Evolutionary conservation across 2,888 invertebrate species (phyloP), one percentile per base, ranked within the genome.

Genomic region (Brachyopa scutellaris): DNA sequence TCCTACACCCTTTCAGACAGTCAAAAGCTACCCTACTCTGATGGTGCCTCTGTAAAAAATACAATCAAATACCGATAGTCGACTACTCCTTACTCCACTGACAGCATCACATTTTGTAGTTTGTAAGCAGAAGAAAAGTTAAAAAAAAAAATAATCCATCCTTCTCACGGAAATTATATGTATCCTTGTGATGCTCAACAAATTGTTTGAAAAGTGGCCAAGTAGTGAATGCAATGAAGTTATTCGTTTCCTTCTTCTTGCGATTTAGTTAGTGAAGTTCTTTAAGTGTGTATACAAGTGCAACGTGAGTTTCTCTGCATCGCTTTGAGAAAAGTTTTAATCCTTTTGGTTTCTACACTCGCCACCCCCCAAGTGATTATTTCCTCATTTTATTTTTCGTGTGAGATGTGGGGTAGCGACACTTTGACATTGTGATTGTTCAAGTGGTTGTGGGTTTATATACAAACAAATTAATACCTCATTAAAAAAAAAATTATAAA

Each of bases 121-220:
- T 36, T 42, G 57, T 61, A 73, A 26, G 11, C 7, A 47, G 26
- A 31, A 42, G 21, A 69, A 33, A 47, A 31, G 4, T 5, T 6
- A 36, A 33, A 40, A 40, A 42, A 7, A 33, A 51, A 42, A 47
- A 53, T 26, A 33, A 42, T 36, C 13, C 36, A 38, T 13, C 11
- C 21, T 61, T 6, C 7, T 36, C 29, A 38, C 21, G 15, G 15
- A 73, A 66, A 42, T 62, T 5, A 26, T 80, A 42, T 74, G 80
- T 74, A 80, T 69, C 76, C 64, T 38, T 69, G 17, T 67, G 79
- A 69, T 80, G 80, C 80, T 80, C 76, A 70, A 76, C 76, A 76
- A 80, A 80, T 80, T 70, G 69, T 70, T 76, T 80, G 69, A 74
- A 76, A 80, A 80, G 69, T 76, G 69, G 40, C 31, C 59, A 69